phyloP scores from a whole-genome alignment of 53 echinoderm and acorn worm genomes.

The Holothuria scabra region DNA sequence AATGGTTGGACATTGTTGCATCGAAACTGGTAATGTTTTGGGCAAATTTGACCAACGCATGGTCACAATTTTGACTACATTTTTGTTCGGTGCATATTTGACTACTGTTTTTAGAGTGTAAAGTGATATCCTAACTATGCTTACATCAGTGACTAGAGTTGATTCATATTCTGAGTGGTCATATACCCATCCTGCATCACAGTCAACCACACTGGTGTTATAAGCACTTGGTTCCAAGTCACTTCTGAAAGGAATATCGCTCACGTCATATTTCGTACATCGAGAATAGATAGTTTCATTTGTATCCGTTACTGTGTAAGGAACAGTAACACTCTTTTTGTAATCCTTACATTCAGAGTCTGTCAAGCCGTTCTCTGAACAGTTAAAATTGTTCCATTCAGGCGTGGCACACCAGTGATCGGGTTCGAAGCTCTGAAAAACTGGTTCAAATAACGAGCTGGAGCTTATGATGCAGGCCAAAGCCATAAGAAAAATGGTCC shows the following conservation, averaged over 20 bases:
- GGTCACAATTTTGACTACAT: too few relatives aligned
- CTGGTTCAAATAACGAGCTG: constrained; percentile 16
- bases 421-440: constrained; percentile 31
- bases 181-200: constrained; percentile 28
- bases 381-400: constrained; percentile 6
- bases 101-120: too few relatives aligned
- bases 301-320: neutral
- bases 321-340: constrained; percentile 3
- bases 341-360: constrained; percentile 7
- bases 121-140: neutral
- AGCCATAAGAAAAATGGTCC: constrained; percentile 18
- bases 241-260: neutral
- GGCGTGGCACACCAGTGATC: constrained; percentile 26
- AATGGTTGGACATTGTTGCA: too few relatives aligned
- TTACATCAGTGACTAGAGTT: constrained; percentile 32
- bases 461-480: constrained; percentile 28
- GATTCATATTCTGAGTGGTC: constrained; percentile 10
- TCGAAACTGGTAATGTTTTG: too few relatives aligned
- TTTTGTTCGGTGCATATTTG: too few relatives aligned
- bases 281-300: constrained; percentile 28
- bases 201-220: neutral
- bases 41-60: too few relatives aligned
- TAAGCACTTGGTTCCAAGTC: neutral
- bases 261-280: constrained; percentile 1
- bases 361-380: constrained; percentile 1